Conservation (phyloP, 2,888 invertebrate species). For the Acrocyrtus sp. region DNA sequence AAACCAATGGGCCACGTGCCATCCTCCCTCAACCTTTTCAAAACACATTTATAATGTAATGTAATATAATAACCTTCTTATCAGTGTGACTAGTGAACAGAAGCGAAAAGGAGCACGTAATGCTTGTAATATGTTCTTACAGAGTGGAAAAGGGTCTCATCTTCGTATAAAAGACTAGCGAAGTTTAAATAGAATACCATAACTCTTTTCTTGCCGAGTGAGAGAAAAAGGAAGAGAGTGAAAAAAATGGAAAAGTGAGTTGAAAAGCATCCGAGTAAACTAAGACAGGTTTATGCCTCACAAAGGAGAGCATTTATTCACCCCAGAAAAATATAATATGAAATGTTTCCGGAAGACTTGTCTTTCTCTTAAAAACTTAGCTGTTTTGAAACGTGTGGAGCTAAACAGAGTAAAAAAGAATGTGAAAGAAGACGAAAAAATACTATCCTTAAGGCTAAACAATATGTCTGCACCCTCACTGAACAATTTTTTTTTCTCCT, state of each 20-base stretch:
- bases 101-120: neutral
- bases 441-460: slow-evolving; percentile 25
- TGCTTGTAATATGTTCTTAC: slow-evolving; percentile 1
- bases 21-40: slow-evolving; percentile 23
- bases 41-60: slow-evolving; percentile 25
- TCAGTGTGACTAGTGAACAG: slow-evolving; percentile 3
- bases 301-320: slow-evolving; percentile 21
- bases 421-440: neutral
- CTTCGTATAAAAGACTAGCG: too few species aligned
- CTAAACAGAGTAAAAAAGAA: neutral
- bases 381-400: too few species aligned
- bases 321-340: slow-evolving; percentile 18
- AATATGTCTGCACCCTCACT: slow-evolving; percentile 1
- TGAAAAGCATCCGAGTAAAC: neutral
- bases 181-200: neutral
- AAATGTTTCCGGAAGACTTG: slow-evolving; percentile 38
- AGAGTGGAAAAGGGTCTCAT: neutral
- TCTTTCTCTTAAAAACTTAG: slow-evolving; percentile 16
- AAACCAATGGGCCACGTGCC: slow-evolving; percentile 40
- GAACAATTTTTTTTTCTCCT: neutral
- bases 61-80: slow-evolving; percentile 10
- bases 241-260: neutral
- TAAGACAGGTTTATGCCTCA: slow-evolving; percentile 18
- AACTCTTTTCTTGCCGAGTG: neutral
- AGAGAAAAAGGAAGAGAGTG: slow-evolving; percentile 7